A percentile compares a stretch with the other conserved stretches of the same genome.
These are phyloP conservation scores for Pempheris klunzingeri DNA, from an alignment of 2,797 vertebrate species.

Conservation along the genomic window DNA sequence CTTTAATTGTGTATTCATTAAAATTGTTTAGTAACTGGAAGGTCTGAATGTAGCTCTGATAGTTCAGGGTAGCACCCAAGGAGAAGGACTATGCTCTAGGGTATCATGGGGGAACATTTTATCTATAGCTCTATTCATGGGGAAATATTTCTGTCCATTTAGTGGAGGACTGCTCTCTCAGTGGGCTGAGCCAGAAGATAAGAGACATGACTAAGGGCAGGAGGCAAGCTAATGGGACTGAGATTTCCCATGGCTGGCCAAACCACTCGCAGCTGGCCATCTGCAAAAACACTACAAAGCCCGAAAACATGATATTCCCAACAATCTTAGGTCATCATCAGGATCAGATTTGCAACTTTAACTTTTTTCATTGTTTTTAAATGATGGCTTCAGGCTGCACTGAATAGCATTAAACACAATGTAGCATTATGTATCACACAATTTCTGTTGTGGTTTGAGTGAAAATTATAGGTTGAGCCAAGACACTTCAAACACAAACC, in stretches of 20 bases:
- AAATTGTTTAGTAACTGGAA: conserved; percentile 53
- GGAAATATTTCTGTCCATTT: conserved; percentile 76
- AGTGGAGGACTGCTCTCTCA: conserved; percentile 57
- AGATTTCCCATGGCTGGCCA: conserved; percentile 77
- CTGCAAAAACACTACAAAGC: conserved; percentile 82
- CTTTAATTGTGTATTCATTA: conserved; percentile 75
- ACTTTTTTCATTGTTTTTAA: conserved; percentile 32
- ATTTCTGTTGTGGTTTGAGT: conserved; percentile 44
- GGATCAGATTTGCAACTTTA: conserved; percentile 36
- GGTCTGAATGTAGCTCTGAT: conserved; percentile 60
- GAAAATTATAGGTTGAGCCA: conserved; percentile 33
- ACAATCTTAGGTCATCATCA: conserved; percentile 44
- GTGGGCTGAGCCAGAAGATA: conserved; percentile 74
- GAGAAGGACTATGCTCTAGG: conserved; percentile 61
- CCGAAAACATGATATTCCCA: conserved; percentile 65
- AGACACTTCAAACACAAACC: conserved; percentile 2
- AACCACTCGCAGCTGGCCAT: conserved; percentile 81
- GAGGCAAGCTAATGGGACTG: conserved; percentile 81
- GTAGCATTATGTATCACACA: conserved; percentile 30
- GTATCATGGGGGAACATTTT: conserved; percentile 69
- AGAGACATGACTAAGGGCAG: conserved; percentile 80
- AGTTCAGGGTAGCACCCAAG: conserved; percentile 52
- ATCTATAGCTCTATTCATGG: conserved; percentile 81
- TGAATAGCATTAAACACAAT: not conserved
- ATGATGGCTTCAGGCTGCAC: conserved; percentile 16